These are phyloP conservation scores for Diarsia dahlii DNA, from an alignment of 2,888 invertebrate species.

Conservation along the genomic window DNA sequence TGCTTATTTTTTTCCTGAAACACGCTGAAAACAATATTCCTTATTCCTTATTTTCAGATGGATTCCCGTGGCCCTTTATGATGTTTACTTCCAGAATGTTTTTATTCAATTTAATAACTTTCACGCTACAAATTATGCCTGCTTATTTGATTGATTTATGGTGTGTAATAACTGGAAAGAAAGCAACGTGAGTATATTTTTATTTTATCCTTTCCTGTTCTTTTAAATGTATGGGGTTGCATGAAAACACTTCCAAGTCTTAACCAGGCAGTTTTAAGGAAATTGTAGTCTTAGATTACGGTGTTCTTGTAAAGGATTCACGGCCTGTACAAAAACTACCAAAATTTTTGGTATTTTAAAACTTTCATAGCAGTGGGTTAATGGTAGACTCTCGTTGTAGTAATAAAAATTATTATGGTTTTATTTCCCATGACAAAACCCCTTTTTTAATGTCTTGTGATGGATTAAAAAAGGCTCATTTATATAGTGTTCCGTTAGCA, in stretches of 20 bases:
- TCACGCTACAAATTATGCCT: conserved; percentile 70
- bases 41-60: conserved; percentile 67
- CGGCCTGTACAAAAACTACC: background rate
- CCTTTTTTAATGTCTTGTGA: background rate
- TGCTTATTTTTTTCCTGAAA: background rate
- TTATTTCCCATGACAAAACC: background rate
- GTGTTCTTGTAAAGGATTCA: background rate
- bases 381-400: background rate
- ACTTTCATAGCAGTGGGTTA: too few species aligned
- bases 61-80: conserved; percentile 64
- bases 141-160: conserved; percentile 71
- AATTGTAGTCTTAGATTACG: background rate
- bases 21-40: conserved; percentile 1
- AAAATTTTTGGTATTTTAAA: background rate
- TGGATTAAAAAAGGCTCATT: background rate
- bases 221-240: background rate
- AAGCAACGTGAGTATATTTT: conserved; percentile 65
- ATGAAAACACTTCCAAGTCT: background rate
- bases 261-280: background rate
- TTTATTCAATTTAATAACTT: conserved; percentile 62
- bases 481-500: background rate
- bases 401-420: background rate
- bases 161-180: conserved; percentile 64
- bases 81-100: conserved; percentile 62
- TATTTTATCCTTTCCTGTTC: background rate